Conservation (phyloP, 1,140 invertebrate genomes). For the Drosophila tropicalis region DNA sequence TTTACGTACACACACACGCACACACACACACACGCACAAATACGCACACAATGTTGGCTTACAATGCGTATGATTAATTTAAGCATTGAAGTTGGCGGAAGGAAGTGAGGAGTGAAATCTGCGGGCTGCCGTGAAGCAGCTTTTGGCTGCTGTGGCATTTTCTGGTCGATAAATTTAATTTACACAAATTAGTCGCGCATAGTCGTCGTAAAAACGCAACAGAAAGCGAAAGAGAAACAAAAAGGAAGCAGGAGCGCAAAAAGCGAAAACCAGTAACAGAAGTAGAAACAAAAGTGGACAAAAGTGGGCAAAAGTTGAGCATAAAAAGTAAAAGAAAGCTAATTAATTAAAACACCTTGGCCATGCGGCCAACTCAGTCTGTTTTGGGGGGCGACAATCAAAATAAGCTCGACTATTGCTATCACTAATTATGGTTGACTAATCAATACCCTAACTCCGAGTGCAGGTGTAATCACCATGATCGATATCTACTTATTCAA, state of each 20-base stretch:
- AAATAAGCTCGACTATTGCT: constrained; percentile 31
- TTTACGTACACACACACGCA: not conserved
- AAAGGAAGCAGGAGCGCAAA: constrained; percentile 24
- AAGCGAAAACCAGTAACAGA: constrained; percentile 8
- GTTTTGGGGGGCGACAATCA: constrained; percentile 8
- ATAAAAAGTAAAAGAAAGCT: constrained; percentile 74
- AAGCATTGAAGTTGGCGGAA: constrained; percentile 41
- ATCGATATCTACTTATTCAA: too few species aligned
- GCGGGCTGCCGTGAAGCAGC: constrained; percentile 12
- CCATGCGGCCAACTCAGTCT: constrained; percentile 21
- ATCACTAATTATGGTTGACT: not conserved
- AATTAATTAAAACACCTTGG: constrained; percentile 79
- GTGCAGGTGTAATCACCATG: too few species aligned
- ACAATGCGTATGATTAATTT: constrained; percentile 78
- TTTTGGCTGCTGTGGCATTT: constrained; percentile 70
- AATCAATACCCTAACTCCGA: constrained; percentile 6
- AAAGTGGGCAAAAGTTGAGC: constrained; percentile 52
- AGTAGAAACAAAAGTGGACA: constrained; percentile 11
- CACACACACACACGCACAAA: constrained; percentile 5
- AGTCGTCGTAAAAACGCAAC: constrained; percentile 79
- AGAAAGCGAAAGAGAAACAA: constrained; percentile 31
- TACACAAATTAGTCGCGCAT: constrained; percentile 80
- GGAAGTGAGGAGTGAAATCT: not conserved
- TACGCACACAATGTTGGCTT: constrained; percentile 34
- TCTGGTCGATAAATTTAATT: constrained; percentile 82